phyloP scores from a whole-genome alignment of 2,797 vertebrate species.

The Bradypus variegatus region DNA sequence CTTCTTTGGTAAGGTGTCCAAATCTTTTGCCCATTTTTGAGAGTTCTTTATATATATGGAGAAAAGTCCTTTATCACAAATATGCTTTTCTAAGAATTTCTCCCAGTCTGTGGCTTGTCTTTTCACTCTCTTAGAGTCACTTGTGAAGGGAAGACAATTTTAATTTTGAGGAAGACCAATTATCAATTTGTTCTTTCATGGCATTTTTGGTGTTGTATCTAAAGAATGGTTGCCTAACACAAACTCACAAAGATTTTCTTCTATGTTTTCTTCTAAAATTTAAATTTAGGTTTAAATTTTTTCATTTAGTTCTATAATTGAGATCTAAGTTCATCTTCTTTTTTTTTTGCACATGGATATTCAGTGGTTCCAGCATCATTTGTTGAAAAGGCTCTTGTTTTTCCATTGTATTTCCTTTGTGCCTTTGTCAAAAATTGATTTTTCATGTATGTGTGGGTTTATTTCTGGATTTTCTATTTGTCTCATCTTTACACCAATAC shows the following conservation, averaged over 20 bases:
- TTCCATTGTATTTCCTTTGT: background rate
- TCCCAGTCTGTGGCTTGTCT: background rate
- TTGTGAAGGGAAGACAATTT: background rate
- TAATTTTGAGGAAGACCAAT: background rate
- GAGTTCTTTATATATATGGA: background rate
- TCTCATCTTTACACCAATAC: background rate
- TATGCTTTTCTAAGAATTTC: background rate
- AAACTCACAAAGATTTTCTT: background rate
- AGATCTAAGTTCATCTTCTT: background rate
- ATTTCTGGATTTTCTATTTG: background rate
- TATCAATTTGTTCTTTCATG: background rate
- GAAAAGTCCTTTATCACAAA: background rate
- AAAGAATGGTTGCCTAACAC: background rate
- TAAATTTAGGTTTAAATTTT: background rate
- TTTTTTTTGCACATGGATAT: background rate
- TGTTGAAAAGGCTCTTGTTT: background rate
- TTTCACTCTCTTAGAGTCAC: background rate
- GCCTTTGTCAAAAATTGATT: no score
- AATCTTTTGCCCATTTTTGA: background rate
- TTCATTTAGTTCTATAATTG: background rate
- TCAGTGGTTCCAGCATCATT: background rate
- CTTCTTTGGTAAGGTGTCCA: background rate
- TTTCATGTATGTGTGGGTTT: background rate
- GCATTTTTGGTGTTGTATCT: background rate
- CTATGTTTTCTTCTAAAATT: background rate